Conservation (phyloP, 2,888 invertebrate genomes). For the Disparrhopalites patrizii region DNA sequence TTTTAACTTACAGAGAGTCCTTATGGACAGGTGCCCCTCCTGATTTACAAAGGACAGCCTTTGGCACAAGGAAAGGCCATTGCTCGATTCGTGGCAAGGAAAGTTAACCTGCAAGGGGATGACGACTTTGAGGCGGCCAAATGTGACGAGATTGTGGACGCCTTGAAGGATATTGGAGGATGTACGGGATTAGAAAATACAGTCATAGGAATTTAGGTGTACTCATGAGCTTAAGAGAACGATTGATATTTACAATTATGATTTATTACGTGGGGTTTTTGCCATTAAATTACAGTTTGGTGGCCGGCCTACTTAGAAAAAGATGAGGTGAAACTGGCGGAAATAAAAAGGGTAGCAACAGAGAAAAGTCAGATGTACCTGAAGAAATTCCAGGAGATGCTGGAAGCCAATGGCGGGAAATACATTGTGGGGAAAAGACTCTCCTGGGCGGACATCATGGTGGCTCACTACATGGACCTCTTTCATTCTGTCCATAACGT, state of each 20-base stretch:
- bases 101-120: not conserved
- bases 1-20: too few species aligned
- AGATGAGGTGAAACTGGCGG: too few species aligned
- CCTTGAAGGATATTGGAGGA: not conserved
- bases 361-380: not conserved
- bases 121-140: not conserved
- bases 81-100: not conserved
- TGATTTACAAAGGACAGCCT: not conserved
- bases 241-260: too few species aligned
- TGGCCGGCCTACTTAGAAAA: too few species aligned
- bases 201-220: too few species aligned
- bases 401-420: not conserved
- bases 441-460: conserved; percentile 21
- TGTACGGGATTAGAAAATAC: too few species aligned
- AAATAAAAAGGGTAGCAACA: not conserved
- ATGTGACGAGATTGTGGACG: conserved; percentile 7
- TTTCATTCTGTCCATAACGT: not conserved
- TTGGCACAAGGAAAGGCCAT: not conserved
- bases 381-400: not conserved
- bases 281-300: too few species aligned
- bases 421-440: conserved; percentile 1
- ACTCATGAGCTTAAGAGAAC: too few species aligned
- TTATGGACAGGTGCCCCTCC: not conserved
- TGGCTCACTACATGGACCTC: conserved; percentile 10
- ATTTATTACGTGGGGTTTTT: too few species aligned